Evolutionary conservation across 2,888 invertebrate species (phyloP).

Genomic region (Campopleginae sp.): DNA sequence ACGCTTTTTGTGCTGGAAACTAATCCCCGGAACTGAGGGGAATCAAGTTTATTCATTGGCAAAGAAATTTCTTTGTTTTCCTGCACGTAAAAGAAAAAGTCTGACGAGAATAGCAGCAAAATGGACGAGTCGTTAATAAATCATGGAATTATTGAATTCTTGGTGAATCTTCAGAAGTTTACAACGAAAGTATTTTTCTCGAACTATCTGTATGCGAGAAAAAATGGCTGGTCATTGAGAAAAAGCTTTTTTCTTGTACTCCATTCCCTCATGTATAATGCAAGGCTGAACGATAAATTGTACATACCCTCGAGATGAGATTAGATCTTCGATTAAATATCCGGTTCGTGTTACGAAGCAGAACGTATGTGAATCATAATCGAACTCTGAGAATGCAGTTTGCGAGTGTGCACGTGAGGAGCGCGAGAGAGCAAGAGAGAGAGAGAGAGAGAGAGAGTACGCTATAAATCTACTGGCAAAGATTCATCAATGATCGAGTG

Average conservation of each 20-base stretch:
- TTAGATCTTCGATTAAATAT: conserved; percentile 67
- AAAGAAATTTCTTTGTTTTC: conserved; percentile 11
- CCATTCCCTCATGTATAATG: conserved; percentile 46
- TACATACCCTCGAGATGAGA: conserved; percentile 43
- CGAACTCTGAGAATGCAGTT: conserved; percentile 49
- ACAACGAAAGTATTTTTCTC: background rate
- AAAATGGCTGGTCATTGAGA: background rate
- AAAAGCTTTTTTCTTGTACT: conserved; percentile 33
- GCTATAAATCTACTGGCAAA: conserved; percentile 63
- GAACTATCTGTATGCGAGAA: conserved; percentile 24
- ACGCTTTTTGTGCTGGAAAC: conserved; percentile 27
- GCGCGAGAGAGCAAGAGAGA: conserved; percentile 49
- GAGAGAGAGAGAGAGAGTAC: conserved; percentile 16
- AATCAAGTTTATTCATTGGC: conserved; percentile 7
- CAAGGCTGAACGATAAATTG: conserved; percentile 50
- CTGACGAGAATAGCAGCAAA: background rate
- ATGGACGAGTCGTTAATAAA: conserved; percentile 10
- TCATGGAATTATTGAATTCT: background rate
- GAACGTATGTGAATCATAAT: conserved; percentile 62
- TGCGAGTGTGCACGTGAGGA: conserved; percentile 24
- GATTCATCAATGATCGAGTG: conserved; percentile 68
- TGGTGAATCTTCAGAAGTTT: background rate
- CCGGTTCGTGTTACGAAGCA: conserved; percentile 61
- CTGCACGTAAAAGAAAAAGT: background rate
- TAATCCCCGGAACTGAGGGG: background rate